A percentile compares a stretch with the other conserved stretches of the same genome.
Conservation (phyloP, 2,888 invertebrate species). For the Tetragonisca angustula region DNA sequence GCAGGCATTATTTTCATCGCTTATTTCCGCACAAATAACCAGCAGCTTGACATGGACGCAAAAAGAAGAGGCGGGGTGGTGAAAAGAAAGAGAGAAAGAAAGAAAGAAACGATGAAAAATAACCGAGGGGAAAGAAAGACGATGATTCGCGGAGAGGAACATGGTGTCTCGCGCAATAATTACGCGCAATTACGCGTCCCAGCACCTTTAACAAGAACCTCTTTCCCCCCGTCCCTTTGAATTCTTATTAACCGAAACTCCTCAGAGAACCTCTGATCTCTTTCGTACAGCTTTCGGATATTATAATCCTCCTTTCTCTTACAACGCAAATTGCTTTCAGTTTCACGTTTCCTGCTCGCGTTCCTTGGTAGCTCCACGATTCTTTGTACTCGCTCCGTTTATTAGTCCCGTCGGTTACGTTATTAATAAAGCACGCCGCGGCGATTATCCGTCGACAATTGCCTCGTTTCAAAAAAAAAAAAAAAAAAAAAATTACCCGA, state of each 20-base stretch:
- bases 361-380: not conserved
- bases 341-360: not conserved
- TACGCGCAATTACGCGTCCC: slow-evolving; percentile 50
- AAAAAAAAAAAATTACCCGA: too few species aligned
- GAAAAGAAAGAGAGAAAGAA: not conserved
- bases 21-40: slow-evolving; percentile 76
- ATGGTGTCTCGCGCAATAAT: slow-evolving; percentile 33
- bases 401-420: not conserved
- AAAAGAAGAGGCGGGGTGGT: not conserved
- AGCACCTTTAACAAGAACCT: not conserved
- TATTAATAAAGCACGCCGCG: not conserved
- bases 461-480: too few species aligned
- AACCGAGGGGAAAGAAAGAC: not conserved
- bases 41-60: slow-evolving; percentile 34
- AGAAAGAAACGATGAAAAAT: not conserved
- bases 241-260: not conserved
- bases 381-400: not conserved
- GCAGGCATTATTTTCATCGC: slow-evolving; percentile 74
- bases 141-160: not conserved
- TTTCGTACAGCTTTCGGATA: not conserved
- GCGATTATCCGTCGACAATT: not conserved
- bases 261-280: not conserved
- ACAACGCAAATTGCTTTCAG: not conserved
- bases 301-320: not conserved
- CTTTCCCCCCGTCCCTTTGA: not conserved